Evolutionary conservation across 53 echinoderm and acorn worm species (phyloP), one percentile per base, ranked within the genome.

Genomic region (Henricia sp.): DNA sequence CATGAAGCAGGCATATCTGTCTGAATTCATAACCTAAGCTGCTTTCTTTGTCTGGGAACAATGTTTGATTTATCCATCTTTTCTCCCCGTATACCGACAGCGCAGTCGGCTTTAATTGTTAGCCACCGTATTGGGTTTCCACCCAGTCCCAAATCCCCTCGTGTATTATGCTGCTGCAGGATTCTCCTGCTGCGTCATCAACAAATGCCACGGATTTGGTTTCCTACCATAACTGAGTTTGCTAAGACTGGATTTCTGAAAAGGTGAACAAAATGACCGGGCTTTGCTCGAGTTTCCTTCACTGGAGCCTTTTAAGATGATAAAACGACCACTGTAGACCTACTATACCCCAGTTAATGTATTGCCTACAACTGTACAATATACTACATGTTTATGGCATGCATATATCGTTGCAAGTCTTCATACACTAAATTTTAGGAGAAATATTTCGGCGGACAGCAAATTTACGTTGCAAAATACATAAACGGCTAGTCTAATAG

Each of bases 141-240:
- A 60, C 21, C 3, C 25, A 28, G 27, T 21, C 25, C 5, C 6
- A 44, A 44, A 32, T 33, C 62, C 62, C 29, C 12, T 29, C 62
- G 8, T 56, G 62, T 16, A 60, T 60, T 34, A 14, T 30, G 12
- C 33, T 60, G n/a, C 32, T 3, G 32, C 32, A 16, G 3, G 62
- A 10, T 19, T 60, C 29, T 60, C 5, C 27, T 3, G 62, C 30
- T 60, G 62, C 33, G 32, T 14, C 35, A 33, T 60, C 12, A 6
- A 60, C 62, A 60, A 60, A 25, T 30, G 62, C 62, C 14, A 32
- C 33, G 62, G 30, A 60, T 60, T 60, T 60, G 3, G 62, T 60
- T 60, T 60, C 10, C 62, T 13, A 20, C 34, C 6, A 60, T 23
- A 5, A 34, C 33, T 9, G 1, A 60, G 62, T 13, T 32, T 60